Evolutionary conservation across 2,113 vertebrate genomes (phyloP), one percentile per base, ranked within the genome.

Genomic region (Neogobius melanostomus): DNA sequence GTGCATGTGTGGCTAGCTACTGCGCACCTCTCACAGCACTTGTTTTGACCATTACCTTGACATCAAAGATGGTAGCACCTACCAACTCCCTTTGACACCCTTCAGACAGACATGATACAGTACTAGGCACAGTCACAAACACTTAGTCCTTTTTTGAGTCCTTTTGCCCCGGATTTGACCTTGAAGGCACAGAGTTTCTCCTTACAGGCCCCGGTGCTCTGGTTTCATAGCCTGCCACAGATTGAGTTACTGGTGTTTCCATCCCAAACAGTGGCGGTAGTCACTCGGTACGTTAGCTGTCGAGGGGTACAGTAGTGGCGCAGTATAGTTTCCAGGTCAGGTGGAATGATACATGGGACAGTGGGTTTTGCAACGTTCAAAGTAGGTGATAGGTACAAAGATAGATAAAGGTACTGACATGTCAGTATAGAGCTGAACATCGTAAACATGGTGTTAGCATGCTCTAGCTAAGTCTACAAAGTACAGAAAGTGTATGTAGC

Each of bases 161-260:
- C 42, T 44, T 43, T 53, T 49, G 12, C 60, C 81, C 60, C 28
- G 43, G 17, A n/a, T 60, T 79, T 87, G 76, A 80, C 80, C 84
- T 81, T 76, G 71, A 66, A 76, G 50, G 50, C 71, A 66, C 66
- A 71, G 63, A 42, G n/a, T 68, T 81, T 84, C 68, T 0, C 43
- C 2, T 83, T 76, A 79, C 75, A 70, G 63, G 59, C 52, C 49
- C 21, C 57, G n/a, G 1, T 44, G 4, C 78, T 89, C 73, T 10
- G 61, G 69, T 87, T 85, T 85, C 86, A 84, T 76, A 81, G 45
- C 21, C 53, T 11, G n/a, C n/a, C 56, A 43, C 64, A 56, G 76
- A 75, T 77, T 76, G 59, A 69, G 72, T 85, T 66, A 76, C 73
- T 74, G 56, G 68, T 82, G 59, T 88, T 83, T 86, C 77, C 76